Conservation (phyloP, 2,888 invertebrate genomes). For the Meghimatium bilineatum region DNA sequence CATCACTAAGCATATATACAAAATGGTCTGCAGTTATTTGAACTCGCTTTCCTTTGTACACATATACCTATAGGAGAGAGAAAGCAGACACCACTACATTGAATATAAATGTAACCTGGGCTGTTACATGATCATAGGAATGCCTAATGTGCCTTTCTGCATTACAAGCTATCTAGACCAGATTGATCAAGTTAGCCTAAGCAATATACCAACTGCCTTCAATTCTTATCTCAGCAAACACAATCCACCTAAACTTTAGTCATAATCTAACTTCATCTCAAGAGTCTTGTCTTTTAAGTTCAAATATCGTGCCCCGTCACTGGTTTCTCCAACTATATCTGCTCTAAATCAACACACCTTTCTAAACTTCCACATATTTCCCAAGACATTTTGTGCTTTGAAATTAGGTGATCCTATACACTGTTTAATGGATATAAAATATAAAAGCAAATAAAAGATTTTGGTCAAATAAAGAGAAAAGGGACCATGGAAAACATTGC, state of each 20-base stretch:
- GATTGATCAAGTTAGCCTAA: not conserved
- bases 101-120: not conserved
- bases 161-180: not conserved
- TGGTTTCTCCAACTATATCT: not conserved
- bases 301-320: not conserved
- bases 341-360: not conserved
- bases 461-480: too few relatives aligned
- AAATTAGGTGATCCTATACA: too few relatives aligned
- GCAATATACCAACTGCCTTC: conserved; percentile 13
- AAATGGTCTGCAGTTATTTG: not conserved
- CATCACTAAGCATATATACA: not conserved
- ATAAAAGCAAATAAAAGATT: too few relatives aligned
- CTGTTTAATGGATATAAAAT: too few relatives aligned
- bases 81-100: not conserved
- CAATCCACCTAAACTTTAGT: not conserved
- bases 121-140: not conserved
- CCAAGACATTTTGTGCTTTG: too few relatives aligned
- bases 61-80: not conserved
- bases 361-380: not conserved
- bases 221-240: conserved; percentile 25
- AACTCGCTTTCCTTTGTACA: conserved; percentile 4
- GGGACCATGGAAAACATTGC: too few relatives aligned
- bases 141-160: not conserved
- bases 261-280: not conserved
- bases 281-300: not conserved